Base-by-base conservation (phyloP, 2,888 invertebrate species). In the Empis livida region DNA sequence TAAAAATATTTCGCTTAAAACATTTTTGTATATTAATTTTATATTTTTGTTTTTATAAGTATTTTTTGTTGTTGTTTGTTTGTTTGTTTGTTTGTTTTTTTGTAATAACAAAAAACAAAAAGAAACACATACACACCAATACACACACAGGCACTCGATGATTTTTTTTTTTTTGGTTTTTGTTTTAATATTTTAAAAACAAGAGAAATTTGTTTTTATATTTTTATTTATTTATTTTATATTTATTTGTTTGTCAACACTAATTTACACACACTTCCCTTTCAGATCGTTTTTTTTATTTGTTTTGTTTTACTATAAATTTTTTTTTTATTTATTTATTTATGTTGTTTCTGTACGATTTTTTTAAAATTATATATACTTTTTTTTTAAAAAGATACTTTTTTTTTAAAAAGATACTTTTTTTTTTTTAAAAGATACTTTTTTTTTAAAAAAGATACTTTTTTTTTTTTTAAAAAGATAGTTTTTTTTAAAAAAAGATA, bases 1-100 rank as follows among this genome's bases (percentile, higher is more conserved):
- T 10, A 44, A 46, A 49, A 47, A 48, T 45, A 42, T 49, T n/a
- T 48, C 46, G 46, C 46, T 48, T 48, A 42, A 45, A 37, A 46
- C 49, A 42, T 46, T 49, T 46, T 48, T 46, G 17, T 17, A 30
- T 45, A 16, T 49, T 46, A 44, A 23, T 51, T 32, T 17, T 42
- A 37, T 20, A n/a, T n/a, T n/a, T 40, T 49, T 45, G 32, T 47
- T 38, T 50, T 45, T 31, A 47, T 49, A 44, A 45, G 50, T 51
- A 35, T 44, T 51, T 47, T 44, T 45, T 46, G 39, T 44, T 48
- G n/a, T n/a, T 35, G 15, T 42, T 30, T 30, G 14, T 14, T 14
- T 42, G 2, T 10, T 13, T 43, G 5, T 47, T 32, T 37, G 14
- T 13, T 41, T 40, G 13, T 32, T 11, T 27, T n/a, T 45, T 39